These are phyloP conservation scores for Paratilapia polleni DNA, from an alignment of 2,113 vertebrate genomes.

Conservation along the genomic window DNA sequence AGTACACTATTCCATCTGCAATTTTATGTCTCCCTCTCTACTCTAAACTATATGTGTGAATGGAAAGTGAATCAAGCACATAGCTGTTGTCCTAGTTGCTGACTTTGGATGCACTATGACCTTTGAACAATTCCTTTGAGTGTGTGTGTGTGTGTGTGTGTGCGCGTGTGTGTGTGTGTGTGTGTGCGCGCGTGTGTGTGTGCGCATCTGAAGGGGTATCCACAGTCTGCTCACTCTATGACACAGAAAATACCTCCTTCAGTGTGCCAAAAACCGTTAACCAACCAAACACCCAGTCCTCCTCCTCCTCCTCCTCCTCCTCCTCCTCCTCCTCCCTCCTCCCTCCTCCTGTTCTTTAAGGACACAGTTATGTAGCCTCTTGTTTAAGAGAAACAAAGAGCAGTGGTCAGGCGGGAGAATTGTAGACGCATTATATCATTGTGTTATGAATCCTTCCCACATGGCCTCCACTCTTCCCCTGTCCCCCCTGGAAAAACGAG, in stretches of 20 bases:
- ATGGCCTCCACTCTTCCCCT: slow-evolving; percentile 22
- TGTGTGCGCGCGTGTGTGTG: not conserved
- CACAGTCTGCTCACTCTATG: slow-evolving; percentile 54
- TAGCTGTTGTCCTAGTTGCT: slow-evolving; percentile 31
- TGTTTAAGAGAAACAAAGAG: slow-evolving; percentile 70
- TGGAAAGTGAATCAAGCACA: slow-evolving; percentile 25
- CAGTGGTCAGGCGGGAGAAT: slow-evolving; percentile 24
- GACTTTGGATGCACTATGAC: slow-evolving; percentile 41
- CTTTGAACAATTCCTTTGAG: slow-evolving; percentile 28
- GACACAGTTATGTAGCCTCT: slow-evolving; percentile 69
- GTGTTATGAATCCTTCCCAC: slow-evolving; percentile 54
- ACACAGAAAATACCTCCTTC: slow-evolving; percentile 52
- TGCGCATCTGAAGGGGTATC: slow-evolving; percentile 36
- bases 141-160: slow-evolving; percentile 13
- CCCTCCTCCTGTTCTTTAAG: slow-evolving; percentile 61
- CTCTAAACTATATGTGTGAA: not conserved
- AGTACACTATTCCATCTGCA: slow-evolving; percentile 7
- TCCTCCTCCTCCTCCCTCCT: slow-evolving; percentile 8
- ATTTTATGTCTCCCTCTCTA: not conserved
- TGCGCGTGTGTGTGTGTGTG: not conserved
- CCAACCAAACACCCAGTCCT: slow-evolving; percentile 55
- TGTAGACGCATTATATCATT: slow-evolving; percentile 58
- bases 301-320: not conserved
- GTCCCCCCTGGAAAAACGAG: slow-evolving; percentile 46
- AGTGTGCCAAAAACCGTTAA: slow-evolving; percentile 71